These are phyloP conservation scores for Lithobates pipiens DNA, from an alignment of 2,797 vertebrate genomes.

Conservation along the genomic window DNA sequence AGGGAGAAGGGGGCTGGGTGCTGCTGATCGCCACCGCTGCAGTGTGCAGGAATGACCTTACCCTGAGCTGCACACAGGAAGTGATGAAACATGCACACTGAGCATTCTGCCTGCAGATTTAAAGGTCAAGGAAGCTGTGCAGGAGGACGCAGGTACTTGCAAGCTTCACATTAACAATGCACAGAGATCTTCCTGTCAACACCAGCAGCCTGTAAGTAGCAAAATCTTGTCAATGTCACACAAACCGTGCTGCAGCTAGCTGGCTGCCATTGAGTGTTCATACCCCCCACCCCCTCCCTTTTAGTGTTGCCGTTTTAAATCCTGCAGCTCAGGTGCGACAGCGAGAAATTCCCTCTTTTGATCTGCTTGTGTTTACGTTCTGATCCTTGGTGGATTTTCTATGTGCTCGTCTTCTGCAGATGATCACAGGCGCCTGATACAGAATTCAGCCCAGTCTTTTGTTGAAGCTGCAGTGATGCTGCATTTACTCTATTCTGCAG, in stretches of 20 bases:
- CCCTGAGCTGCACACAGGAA: constrained; percentile 68
- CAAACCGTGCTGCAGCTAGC: neutral
- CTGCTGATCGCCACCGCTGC: constrained; percentile 22
- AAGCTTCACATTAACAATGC: constrained; percentile 11
- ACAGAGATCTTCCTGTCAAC: neutral
- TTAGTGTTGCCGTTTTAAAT: neutral
- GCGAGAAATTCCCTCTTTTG: neutral
- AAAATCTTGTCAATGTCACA: constrained; percentile 24
- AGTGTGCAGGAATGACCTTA: constrained; percentile 59
- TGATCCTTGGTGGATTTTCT: neutral
- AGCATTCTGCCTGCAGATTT: constrained; percentile 56
- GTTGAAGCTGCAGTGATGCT: too few species aligned
- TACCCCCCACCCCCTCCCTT: too few species aligned
- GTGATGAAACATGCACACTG: constrained; percentile 65
- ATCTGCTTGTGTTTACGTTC: neutral
- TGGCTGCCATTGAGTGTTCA: neutral
- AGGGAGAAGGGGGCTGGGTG: neutral
- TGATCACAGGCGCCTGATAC: neutral
- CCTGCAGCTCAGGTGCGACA: neutral
- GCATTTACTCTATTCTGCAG: too few species aligned
- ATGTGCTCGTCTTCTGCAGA: neutral
- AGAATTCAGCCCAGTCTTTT: too few species aligned
- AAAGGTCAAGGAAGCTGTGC: constrained; percentile 49
- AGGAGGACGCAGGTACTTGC: neutral
- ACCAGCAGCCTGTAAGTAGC: constrained; percentile 43